Percentiles rank a stretch among this genome's conserved stretches.
These are phyloP conservation scores for Cacatua alba DNA, from an alignment of 2,113 vertebrate species.

Conservation along the genomic window DNA sequence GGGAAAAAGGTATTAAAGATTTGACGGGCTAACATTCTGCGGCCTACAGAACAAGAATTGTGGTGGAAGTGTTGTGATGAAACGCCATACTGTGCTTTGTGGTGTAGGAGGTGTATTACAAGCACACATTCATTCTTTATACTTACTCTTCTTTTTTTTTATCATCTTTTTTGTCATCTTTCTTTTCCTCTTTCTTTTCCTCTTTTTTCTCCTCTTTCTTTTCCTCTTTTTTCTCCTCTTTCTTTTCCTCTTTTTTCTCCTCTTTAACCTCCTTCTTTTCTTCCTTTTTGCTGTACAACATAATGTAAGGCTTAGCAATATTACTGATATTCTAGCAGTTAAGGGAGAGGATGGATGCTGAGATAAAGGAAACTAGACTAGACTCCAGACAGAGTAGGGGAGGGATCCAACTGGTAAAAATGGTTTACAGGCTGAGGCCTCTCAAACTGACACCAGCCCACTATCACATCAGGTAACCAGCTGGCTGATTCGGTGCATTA, in stretches of 20 bases:
- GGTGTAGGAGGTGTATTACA: neutral
- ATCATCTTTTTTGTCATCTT: conserved; percentile 81
- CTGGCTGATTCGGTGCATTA: conserved; percentile 47
- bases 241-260: conserved; percentile 79
- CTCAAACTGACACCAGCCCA: neutral
- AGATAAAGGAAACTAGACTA: neutral
- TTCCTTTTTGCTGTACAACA: conserved; percentile 85
- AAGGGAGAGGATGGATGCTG: neutral
- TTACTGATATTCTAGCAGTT: neutral
- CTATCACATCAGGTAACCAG: neutral
- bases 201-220: conserved; percentile 77
- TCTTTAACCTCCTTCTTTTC: conserved; percentile 81
- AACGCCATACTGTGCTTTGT: neutral
- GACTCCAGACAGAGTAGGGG: neutral
- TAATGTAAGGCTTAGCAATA: conserved; percentile 42
- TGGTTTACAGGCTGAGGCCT: neutral
- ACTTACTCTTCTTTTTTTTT: conserved; percentile 77
- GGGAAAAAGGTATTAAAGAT: neutral
- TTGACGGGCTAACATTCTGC: neutral
- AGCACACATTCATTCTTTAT: conserved; percentile 22
- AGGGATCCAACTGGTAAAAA: neutral
- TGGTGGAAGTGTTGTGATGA: accelerated
- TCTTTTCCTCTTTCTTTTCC: conserved; percentile 76
- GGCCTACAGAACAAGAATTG: neutral
- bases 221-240: conserved; percentile 70